Evolutionary conservation across 2,113 vertebrate species (phyloP), one percentile per base, ranked within the genome.

Genomic region (Brachyistius frenatus): DNA sequence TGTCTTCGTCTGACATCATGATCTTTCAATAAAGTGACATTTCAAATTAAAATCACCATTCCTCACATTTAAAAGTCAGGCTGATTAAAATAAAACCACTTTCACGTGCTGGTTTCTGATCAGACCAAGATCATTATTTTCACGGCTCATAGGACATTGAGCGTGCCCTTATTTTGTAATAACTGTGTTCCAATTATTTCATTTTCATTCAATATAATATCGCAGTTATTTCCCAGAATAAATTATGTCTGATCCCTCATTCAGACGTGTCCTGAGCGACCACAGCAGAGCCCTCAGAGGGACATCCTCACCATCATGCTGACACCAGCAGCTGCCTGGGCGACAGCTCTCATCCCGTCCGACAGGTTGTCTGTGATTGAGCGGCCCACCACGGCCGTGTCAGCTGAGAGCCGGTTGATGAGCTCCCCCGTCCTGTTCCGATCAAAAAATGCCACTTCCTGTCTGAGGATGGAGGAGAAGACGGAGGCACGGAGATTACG

Each of bases 371-470:
- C 97, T 0, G 98, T 99, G 87, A 99, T 88, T 0, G 97, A 97
- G 79, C 66, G 92, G 50, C 98, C 98, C 33, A 99, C 90, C 30
- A 98, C 90, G 0, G 94, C 89, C 0, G 97, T 96, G 87, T 99
- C 98, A 2, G 98, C 95, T 0, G 98, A 98, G 63, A 99, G 96
- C 69, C 98, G 97, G 81, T 99, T 99, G 86, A 99, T 96, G 79
- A 99, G 91, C 84, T 99, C 98, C 39, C 98, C 98, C 0, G 98
- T 99, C 78, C 95, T 95, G 10, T 95, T 97, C 93, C 91, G 95
- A 91, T 99, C 98, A 88, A 99, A 99, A 94, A 99, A 99, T 9
- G 95, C 97, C 0, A 96, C 94, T 93, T 99, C 98, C 94, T 99
- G 98, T 89, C 88, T 95, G 89, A 99, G 91, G 73, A 99, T 92